phyloP scores from a whole-genome alignment of 2,888 invertebrate genomes.

The Mimachlamys varia region DNA sequence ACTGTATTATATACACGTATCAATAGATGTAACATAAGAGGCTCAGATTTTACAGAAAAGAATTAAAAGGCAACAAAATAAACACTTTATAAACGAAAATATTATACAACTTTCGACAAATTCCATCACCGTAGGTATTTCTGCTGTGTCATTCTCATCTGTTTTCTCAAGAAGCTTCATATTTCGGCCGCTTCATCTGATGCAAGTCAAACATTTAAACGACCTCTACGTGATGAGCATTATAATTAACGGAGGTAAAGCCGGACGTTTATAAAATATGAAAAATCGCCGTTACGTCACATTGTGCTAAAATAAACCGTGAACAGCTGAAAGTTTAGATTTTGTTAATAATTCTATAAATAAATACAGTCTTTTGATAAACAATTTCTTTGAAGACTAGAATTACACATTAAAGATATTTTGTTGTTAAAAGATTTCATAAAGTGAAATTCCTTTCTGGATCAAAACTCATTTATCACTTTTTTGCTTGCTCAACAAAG shows the following conservation, averaged over 20 bases:
- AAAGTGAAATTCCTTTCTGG: not conserved
- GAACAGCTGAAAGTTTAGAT: conserved; percentile 32
- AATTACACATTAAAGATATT: conserved; percentile 8
- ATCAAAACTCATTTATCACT: not conserved
- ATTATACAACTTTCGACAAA: not conserved
- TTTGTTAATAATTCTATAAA: not conserved
- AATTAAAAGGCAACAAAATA: conserved; percentile 24
- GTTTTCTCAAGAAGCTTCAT: conserved; percentile 21
- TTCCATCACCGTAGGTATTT: not conserved
- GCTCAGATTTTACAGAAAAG: not conserved
- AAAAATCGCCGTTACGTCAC: conserved; percentile 4
- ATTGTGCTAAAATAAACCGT: not conserved
- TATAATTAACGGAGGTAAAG: not conserved
- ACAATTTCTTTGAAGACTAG: not conserved
- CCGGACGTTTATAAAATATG: not conserved
- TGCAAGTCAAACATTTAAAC: not conserved
- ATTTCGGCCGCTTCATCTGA: not conserved
- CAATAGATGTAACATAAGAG: not conserved
- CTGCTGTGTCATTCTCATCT: conserved; percentile 14
- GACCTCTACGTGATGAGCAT: conserved; percentile 5
- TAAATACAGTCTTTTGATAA: not conserved
- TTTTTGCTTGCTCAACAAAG: not conserved
- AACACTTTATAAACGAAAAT: not conserved
- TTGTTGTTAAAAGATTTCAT: not conserved
- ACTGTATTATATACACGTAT: conserved; percentile 27